phyloP scores from a whole-genome alignment of 2,113 vertebrate species.

The Megaceryle maxima region DNA sequence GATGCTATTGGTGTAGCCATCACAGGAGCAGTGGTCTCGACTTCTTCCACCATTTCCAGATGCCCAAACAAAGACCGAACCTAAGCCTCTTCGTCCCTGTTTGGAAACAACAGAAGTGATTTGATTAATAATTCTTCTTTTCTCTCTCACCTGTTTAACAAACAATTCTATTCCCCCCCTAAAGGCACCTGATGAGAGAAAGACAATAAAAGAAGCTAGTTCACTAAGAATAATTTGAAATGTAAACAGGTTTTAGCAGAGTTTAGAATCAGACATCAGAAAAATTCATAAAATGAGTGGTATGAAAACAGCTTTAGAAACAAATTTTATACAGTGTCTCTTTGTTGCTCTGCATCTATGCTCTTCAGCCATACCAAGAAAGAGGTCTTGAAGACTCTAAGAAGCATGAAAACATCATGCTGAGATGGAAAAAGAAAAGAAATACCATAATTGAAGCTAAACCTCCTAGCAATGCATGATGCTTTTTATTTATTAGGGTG shows the following conservation, averaged over 20 bases:
- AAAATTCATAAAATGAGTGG: background rate
- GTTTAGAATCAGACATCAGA: background rate
- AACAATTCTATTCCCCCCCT: fast-evolving
- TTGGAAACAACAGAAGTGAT: conserved; percentile 28
- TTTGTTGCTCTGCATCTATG: background rate
- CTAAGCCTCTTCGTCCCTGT: conserved; percentile 92
- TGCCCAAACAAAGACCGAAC: conserved; percentile 98
- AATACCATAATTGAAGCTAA: background rate
- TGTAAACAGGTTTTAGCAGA: background rate
- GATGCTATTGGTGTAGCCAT: conserved; percentile 98
- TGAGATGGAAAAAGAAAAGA: background rate
- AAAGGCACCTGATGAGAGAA: background rate
- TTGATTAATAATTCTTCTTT: background rate
- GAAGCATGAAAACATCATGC: background rate
- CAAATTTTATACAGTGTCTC: background rate
- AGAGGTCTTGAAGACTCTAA: background rate
- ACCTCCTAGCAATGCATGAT: background rate
- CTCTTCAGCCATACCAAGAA: background rate
- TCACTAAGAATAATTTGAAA: background rate
- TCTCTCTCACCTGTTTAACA: background rate
- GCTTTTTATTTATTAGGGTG: background rate
- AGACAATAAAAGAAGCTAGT: background rate
- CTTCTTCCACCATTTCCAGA: conserved; percentile 97
- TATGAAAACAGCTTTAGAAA: background rate
- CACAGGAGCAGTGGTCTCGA: conserved; percentile 97